Evolutionary conservation across 2,888 invertebrate genomes (phyloP).

Genomic region (Drosophila barbarae): DNA sequence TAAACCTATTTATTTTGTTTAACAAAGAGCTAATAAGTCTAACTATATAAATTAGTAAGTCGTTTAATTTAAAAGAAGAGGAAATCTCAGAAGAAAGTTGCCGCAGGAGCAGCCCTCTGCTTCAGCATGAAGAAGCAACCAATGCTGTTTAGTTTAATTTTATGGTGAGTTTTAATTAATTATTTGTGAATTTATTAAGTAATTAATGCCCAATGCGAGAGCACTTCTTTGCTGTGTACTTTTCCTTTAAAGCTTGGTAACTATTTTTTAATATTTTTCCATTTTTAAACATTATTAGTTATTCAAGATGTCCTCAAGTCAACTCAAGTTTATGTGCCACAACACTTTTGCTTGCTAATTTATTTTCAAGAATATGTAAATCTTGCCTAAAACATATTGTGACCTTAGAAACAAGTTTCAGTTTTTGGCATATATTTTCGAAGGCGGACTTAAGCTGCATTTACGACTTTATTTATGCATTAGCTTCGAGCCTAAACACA

Average conservation of each 20-base stretch:
- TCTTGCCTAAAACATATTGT: conserved; percentile 4
- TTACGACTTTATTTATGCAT: conserved; percentile 37
- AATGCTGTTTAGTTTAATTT: conserved; percentile 69
- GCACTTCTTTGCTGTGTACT: neutral
- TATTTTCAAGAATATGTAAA: conserved; percentile 19
- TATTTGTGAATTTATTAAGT: no score
- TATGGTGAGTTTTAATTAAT: conserved; percentile 70
- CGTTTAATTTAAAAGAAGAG: conserved; percentile 53
- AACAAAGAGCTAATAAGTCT: conserved; percentile 73
- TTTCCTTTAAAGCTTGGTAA: neutral
- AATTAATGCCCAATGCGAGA: no score
- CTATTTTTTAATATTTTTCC: neutral
- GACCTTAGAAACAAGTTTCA: conserved; percentile 35
- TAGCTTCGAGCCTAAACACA: conserved; percentile 25
- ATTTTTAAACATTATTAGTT: neutral
- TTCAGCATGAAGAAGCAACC: conserved; percentile 69
- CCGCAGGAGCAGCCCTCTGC: conserved; percentile 45
- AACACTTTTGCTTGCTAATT: neutral
- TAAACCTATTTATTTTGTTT: conserved; percentile 68
- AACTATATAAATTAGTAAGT: conserved; percentile 71
- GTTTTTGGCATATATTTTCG: conserved; percentile 23
- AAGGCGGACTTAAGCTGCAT: conserved; percentile 23
- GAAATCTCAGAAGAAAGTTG: conserved; percentile 27
- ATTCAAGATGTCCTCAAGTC: neutral
- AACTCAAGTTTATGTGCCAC: neutral